Percentiles rank a stretch among this genome's conserved stretches.
Evolutionary conservation across 2,113 vertebrate genomes (phyloP).

Genomic region (Oreochromis tanganicae): DNA sequence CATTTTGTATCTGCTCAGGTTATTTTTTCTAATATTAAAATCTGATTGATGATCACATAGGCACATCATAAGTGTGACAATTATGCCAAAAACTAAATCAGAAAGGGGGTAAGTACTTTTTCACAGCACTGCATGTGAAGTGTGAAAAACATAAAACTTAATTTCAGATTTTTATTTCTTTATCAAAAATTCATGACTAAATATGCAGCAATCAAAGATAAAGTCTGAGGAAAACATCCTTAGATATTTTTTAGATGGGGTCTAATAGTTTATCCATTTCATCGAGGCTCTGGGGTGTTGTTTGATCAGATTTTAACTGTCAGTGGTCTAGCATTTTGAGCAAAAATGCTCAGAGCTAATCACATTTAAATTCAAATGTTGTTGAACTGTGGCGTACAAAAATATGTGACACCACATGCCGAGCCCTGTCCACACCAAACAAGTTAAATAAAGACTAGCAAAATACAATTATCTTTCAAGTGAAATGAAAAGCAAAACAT

Average conservation of each 20-base stretch:
- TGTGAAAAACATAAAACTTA: neutral
- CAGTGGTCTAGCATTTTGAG: neutral
- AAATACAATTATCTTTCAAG: neutral
- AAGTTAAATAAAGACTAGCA: neutral
- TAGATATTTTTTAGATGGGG: neutral
- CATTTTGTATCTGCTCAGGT: too few species aligned
- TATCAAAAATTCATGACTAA: neutral
- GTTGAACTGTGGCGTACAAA: neutral
- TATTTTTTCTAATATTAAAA: neutral
- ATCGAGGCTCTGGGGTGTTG: neutral
- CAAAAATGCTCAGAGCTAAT: neutral
- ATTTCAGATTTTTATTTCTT: neutral
- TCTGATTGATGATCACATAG: neutral
- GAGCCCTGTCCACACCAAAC: neutral
- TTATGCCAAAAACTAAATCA: neutral
- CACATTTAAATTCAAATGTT: neutral
- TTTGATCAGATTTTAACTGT: neutral
- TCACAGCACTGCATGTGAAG: neutral
- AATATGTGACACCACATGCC: neutral
- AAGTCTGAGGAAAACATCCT: neutral
- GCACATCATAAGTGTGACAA: neutral
- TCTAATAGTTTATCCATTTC: neutral
- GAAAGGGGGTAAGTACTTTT: neutral
- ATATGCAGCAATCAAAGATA: neutral
- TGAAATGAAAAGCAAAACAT: neutral